Evolutionary conservation across 2,888 invertebrate species (phyloP), one percentile per base, ranked within the genome.

Genomic region (Callyntrura sp.): DNA sequence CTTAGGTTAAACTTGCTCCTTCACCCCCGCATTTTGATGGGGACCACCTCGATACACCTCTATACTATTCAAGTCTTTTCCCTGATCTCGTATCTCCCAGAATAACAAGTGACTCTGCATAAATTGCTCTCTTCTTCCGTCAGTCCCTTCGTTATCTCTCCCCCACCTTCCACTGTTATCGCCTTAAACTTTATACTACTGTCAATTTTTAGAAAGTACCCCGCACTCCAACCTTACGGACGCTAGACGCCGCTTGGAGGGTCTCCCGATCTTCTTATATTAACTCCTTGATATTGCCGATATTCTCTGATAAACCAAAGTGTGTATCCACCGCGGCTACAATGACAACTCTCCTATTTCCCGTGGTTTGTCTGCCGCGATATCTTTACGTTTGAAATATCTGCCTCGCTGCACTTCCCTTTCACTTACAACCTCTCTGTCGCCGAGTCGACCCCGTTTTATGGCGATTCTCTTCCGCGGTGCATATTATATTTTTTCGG

Each of bases 61-160:
- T 4, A 8, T 35, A n/a, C 43, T 12, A n/a, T 2, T 35, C 6
- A 35, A 2, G 35, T n/a, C n/a, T n/a, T n/a, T n/a, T n/a, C 0
- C 17, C 43, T 28, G 35, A 43, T 11, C 6, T 17, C 9, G 9
- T 70, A 70, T 70, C 65, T n/a, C 48, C 62, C 85, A 57, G 60
- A 85, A 85, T 62, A 78, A 78, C 85, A 78, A 62, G 76, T 51
- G 62, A 78, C 78, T 85, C 60, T 85, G 76, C 35, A 35, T 35
- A 35, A 35, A 35, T 35, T 35, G 35, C 6, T 35, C 35, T 35
- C 35, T 35, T 35, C 35, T 35, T 35, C 9, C n/a, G n/a, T n/a
- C n/a, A n/a, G n/a, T n/a, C n/a, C n/a, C n/a, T n/a, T n/a, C n/a
- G n/a, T n/a, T n/a, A 68, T n/a, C 20, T 17, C 43, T 17, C 17